phyloP scores from a whole-genome alignment of 2,113 vertebrate genomes.

The Halcyon senegalensis region DNA sequence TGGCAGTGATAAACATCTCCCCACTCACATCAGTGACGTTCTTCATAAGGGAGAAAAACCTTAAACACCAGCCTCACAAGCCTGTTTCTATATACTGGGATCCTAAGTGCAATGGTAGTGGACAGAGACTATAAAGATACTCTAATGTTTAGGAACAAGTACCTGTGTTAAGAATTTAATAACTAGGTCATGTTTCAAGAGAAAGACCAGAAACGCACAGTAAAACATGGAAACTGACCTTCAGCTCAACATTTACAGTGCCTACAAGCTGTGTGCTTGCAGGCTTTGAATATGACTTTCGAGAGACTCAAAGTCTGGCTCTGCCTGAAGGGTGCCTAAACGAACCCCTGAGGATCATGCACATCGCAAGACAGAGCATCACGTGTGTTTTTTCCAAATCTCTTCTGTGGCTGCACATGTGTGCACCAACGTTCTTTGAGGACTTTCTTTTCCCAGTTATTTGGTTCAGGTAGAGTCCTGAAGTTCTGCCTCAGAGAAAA shows the following conservation, averaged over 20 bases:
- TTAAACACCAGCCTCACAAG: neutral
- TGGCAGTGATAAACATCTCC: neutral
- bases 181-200: neutral
- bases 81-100: neutral
- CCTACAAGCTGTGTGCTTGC: neutral
- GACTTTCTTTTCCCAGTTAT: neutral
- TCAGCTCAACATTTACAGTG: neutral
- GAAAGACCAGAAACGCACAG: neutral
- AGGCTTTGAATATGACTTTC: neutral
- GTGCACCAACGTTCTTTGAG: neutral
- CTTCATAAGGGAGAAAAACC: neutral
- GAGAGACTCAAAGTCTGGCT: neutral
- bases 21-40: neutral
- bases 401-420: neutral
- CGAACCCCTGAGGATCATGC: neutral
- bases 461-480: neutral
- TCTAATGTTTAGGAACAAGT: neutral
- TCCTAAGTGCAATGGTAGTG: neutral
- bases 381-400: neutral
- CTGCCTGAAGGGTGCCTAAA: neutral
- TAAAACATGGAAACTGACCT: constrained; percentile 22
- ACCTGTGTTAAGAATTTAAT: neutral
- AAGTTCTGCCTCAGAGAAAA: neutral
- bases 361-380: neutral
- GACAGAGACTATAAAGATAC: neutral